These are phyloP conservation scores for Spongilla lacustris DNA, from an alignment of 37 sponge, comb jelly and placozoan genomes.

Conservation along the genomic window DNA sequence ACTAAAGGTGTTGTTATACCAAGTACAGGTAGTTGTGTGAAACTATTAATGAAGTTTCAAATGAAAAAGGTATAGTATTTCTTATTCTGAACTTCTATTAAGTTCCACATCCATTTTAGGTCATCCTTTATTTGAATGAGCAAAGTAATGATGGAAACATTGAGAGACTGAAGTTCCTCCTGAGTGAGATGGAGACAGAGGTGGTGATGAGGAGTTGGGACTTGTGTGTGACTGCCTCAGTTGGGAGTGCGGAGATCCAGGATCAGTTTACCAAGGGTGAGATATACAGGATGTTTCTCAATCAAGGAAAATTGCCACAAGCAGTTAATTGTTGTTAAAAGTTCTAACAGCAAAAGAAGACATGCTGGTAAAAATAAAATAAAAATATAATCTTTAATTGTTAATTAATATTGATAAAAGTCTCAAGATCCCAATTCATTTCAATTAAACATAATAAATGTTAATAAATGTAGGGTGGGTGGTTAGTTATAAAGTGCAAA, in stretches of 20 bases:
- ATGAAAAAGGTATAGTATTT: background rate
- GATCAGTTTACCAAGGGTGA: constrained; percentile 13
- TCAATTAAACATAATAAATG: too few species aligned
- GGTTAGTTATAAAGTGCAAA: too few species aligned
- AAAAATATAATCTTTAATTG: too few species aligned
- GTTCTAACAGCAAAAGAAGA: too few species aligned
- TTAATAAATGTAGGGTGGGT: too few species aligned
- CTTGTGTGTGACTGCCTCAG: constrained; percentile 9
- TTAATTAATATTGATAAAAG: too few species aligned
- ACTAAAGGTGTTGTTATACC: background rate
- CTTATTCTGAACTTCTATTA: background rate
- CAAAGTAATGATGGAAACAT: constrained; percentile 17
- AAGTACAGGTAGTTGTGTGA: background rate
- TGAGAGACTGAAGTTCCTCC: constrained; percentile 25
- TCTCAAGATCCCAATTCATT: too few species aligned
- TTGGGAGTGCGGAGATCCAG: background rate
- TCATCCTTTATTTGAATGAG: constrained; percentile 46
- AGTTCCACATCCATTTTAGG: constrained; percentile 11
- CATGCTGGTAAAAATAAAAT: too few species aligned
- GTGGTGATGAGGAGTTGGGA: constrained; percentile 38
- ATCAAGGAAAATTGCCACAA: too few species aligned
- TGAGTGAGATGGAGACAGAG: constrained; percentile 18
- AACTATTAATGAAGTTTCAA: background rate
- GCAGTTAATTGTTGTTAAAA: too few species aligned
- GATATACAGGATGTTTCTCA: too few species aligned